phyloP scores from a whole-genome alignment of 2,797 vertebrate genomes.

The Acanthurus lineatus region DNA sequence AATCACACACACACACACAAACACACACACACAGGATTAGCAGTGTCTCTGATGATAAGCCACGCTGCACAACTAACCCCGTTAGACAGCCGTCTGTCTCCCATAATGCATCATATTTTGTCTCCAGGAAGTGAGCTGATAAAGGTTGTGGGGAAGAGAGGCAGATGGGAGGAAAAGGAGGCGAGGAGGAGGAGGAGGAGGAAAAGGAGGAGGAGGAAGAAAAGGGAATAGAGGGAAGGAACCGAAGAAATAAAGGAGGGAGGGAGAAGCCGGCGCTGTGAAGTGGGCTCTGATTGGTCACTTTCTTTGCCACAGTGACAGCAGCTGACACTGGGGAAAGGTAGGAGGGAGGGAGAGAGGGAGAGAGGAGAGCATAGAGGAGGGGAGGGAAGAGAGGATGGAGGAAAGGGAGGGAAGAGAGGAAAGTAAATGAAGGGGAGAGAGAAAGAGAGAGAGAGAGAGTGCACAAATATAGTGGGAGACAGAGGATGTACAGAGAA shows the following conservation, averaged over 20 bases:
- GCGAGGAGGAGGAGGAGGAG: slow-evolving; percentile 28
- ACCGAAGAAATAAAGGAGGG: slow-evolving; percentile 50
- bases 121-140: slow-evolving; percentile 82
- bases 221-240: slow-evolving; percentile 52
- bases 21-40: slow-evolving; percentile 74
- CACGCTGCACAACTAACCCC: slow-evolving; percentile 79
- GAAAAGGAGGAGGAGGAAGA: slow-evolving; percentile 34
- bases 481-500: slow-evolving; percentile 35
- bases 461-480: too few relatives aligned
- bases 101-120: slow-evolving; percentile 80
- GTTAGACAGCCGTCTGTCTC: slow-evolving; percentile 83
- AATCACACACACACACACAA: slow-evolving; percentile 12
- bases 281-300: slow-evolving; percentile 79
- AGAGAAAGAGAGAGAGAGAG: slow-evolving; percentile 3
- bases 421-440: slow-evolving; percentile 44
- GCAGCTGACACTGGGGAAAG: slow-evolving; percentile 78
- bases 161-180: slow-evolving; percentile 61
- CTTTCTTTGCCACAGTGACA: slow-evolving; percentile 80
- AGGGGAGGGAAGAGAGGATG: slow-evolving; percentile 54
- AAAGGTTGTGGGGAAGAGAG: slow-evolving; percentile 71
- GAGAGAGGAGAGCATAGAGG: background rate
- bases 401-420: slow-evolving; percentile 13
- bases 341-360: slow-evolving; percentile 55
- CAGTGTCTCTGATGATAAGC: slow-evolving; percentile 80
- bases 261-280: slow-evolving; percentile 63